These are phyloP conservation scores for Rhagium mordax DNA, from an alignment of 2,888 invertebrate species.

Conservation along the genomic window DNA sequence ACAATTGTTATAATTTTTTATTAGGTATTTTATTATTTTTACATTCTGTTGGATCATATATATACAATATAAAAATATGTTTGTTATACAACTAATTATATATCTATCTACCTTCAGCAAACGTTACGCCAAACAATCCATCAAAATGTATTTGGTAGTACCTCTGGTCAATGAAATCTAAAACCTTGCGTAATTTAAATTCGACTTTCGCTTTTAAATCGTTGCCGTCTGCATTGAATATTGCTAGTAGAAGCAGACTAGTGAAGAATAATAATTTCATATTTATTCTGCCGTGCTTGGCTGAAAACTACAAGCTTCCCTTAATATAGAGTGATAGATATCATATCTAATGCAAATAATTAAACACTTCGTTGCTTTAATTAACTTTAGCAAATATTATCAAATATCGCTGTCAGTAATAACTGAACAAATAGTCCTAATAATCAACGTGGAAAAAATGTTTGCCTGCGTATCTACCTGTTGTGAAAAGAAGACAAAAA, in stretches of 20 bases:
- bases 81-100: neutral
- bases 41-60: no score
- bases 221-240: neutral
- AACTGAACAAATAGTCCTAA: no score
- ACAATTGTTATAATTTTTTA: neutral
- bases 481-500: no score
- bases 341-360: conserved; percentile 11
- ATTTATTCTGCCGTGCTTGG: neutral
- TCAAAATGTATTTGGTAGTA: conserved; percentile 67
- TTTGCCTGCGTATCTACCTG: no score
- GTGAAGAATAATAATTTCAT: neutral
- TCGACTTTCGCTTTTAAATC: neutral
- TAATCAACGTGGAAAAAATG: no score
- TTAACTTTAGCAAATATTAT: neutral
- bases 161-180: conserved; percentile 63
- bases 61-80: no score
- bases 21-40: no score
- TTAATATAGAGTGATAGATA: neutral
- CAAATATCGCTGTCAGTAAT: no score
- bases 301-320: neutral
- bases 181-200: conserved; percentile 46
- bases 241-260: neutral
- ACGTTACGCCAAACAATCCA: conserved; percentile 64
- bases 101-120: conserved; percentile 65
- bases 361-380: neutral